Evolutionary conservation across 1,140 invertebrate species (phyloP), one percentile per base, ranked within the genome.

Genomic region (Brachionus angularis): DNA sequence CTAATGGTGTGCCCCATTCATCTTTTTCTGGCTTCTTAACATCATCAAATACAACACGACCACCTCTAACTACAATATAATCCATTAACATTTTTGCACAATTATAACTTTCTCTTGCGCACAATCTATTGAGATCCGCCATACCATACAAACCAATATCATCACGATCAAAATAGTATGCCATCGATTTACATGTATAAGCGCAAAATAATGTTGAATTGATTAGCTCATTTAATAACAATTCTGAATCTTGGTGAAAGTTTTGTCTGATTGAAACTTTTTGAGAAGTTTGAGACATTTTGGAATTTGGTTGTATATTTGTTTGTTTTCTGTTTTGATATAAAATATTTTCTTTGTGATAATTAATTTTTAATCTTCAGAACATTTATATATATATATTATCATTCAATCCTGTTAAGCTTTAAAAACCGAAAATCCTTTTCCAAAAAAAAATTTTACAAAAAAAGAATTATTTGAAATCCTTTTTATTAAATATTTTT

Each of bases 81-180:
- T 44, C 36, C 69, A 71, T 44, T 21, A 71, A 18, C n/a, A 71
- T n/a, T 21, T 49, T 44, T 1, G 47, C 49, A 10, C 29, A n/a
- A 36, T 44, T 44, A 34, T 33, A 55, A 8, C 53, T 21, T 29
- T 58, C 18, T 33, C 21, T 18, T 2, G 53, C 1, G 27, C 53
- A 58, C 53, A 31, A 58, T 23, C 25, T 58, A 36, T 39, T 58
- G 14, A 58, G 39, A 39, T 58, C 27, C 21, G 53, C 53, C 53
- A 58, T 62, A 16, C 71, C 71, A 25, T 67, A 47, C 3, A 89
- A 78, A 18, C 88, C 88, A 5, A 90, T 84, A 77, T 90, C 88
- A 74, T 87, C 86, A 42, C 88, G 84, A 75, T 89, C 84, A 76
- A 89, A 89, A 76, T 89, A 84, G 75, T 84, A 87, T 1, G 87